Percentiles rank a stretch among this genome's conserved stretches.
Conservation (phyloP, 2,888 invertebrate genomes). For the Callosobruchus maculatus region DNA sequence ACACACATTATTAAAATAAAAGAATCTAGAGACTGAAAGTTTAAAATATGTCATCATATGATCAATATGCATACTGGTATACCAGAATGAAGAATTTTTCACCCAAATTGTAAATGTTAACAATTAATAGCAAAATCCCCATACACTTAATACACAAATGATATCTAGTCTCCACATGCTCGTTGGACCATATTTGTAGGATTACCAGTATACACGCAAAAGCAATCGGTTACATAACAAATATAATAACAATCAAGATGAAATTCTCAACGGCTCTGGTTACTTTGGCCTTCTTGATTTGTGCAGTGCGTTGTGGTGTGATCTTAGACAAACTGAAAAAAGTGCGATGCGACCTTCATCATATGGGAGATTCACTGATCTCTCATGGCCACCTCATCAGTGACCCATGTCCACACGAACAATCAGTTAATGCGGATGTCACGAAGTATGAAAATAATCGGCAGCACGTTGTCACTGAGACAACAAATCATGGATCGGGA, state of each 20-base stretch:
- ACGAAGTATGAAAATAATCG: neutral
- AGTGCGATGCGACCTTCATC: neutral
- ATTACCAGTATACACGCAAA: neutral
- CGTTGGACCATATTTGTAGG: neutral
- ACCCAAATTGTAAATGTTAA: too few species aligned
- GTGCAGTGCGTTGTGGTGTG: neutral
- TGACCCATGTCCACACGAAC: neutral
- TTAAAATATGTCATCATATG: too few species aligned
- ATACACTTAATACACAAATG: neutral
- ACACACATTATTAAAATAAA: too few species aligned
- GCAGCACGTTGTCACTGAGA: neutral
- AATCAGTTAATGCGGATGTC: neutral
- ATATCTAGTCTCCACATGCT: neutral
- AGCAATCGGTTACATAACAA: neutral
- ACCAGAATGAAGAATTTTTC: too few species aligned
- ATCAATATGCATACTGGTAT: too few species aligned
- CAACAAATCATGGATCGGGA: neutral
- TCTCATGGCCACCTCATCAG: neutral
- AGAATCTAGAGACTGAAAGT: too few species aligned
- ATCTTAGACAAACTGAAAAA: neutral
- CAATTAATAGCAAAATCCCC: too few species aligned
- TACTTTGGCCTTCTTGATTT: neutral
- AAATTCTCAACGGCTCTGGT: neutral
- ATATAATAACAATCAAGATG: neutral
- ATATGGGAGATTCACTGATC: neutral